phyloP scores from a whole-genome alignment of 2,888 invertebrate species.

The Lycaena phlaeas region DNA sequence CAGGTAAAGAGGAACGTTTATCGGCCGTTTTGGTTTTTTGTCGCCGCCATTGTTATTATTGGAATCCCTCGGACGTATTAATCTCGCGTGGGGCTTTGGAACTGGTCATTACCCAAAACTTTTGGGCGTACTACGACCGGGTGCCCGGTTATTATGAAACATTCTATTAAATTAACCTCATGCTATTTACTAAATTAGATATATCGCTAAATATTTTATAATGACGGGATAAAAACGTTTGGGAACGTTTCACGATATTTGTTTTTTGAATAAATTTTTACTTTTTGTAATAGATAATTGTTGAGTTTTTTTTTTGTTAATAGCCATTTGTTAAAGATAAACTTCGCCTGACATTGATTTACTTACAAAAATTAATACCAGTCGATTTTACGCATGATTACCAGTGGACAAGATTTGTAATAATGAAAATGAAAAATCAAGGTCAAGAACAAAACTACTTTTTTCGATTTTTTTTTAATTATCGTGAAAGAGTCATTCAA shows the following conservation, averaged over 20 bases:
- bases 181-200: constrained; percentile 68
- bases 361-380: too few relatives aligned
- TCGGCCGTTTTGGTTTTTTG: constrained; percentile 66
- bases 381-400: too few relatives aligned
- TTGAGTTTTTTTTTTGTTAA: too few relatives aligned
- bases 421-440: too few relatives aligned
- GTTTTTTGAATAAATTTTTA: neutral
- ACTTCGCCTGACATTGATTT: too few relatives aligned
- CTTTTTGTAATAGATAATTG: too few relatives aligned
- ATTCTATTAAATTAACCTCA: constrained; percentile 64
- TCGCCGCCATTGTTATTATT: constrained; percentile 60
- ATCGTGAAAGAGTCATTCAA: too few relatives aligned
- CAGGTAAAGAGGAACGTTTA: constrained; percentile 64
- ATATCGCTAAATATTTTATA: constrained; percentile 72
- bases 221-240: constrained; percentile 35
- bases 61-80: constrained; percentile 65
- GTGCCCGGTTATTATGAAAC: constrained; percentile 65
- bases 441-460: too few relatives aligned
- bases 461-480: too few relatives aligned
- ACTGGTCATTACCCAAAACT: constrained; percentile 67
- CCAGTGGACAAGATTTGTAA: too few relatives aligned
- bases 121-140: constrained; percentile 66
- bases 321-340: too few relatives aligned
- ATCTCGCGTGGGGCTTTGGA: constrained; percentile 61
- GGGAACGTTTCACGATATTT: constrained; percentile 8